Percentiles rank a stretch among this genome's conserved stretches.
These are phyloP conservation scores for Sphenopsis melanotis DNA, from an alignment of 2,797 vertebrate genomes.

Conservation along the genomic window DNA sequence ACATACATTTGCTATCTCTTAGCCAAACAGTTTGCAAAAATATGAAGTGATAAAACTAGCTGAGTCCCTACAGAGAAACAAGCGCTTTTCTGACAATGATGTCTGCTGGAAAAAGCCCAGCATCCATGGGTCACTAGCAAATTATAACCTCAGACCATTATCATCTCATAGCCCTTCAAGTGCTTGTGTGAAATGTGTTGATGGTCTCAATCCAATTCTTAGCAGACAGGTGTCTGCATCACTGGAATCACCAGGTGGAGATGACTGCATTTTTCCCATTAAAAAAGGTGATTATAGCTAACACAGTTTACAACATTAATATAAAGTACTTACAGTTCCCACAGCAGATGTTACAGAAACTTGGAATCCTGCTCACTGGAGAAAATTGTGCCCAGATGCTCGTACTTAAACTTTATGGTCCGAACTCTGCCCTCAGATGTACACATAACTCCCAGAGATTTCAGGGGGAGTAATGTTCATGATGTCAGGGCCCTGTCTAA, in stretches of 20 bases:
- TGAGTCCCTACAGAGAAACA: not conserved
- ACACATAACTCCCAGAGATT: constrained; percentile 29
- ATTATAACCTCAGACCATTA: not conserved
- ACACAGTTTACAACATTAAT: constrained; percentile 59
- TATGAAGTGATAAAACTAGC: not conserved
- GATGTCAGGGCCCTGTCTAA: not conserved
- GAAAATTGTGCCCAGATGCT: constrained; percentile 71
- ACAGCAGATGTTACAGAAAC: constrained; percentile 68
- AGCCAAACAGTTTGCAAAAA: constrained; percentile 15
- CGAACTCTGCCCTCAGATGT: constrained; percentile 42
- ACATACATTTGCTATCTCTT: not conserved
- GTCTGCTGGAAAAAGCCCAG: not conserved
- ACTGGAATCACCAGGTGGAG: constrained; percentile 55
- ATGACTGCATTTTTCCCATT: constrained; percentile 59
- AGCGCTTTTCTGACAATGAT: constrained; percentile 23
- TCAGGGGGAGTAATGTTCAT: not conserved
- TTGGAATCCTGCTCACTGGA: constrained; percentile 53
- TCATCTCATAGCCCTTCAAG: not conserved
- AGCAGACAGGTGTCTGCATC: constrained; percentile 35
- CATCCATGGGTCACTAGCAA: not conserved
- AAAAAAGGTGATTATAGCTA: constrained; percentile 66
- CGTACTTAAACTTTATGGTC: constrained; percentile 62
- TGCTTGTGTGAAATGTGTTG: not conserved
- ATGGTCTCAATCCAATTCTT: constrained; percentile 9
- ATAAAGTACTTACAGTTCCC: constrained; percentile 66